phyloP scores from a whole-genome alignment of 92 coral and sea anemone species.

The Siderastrea radians region DNA sequence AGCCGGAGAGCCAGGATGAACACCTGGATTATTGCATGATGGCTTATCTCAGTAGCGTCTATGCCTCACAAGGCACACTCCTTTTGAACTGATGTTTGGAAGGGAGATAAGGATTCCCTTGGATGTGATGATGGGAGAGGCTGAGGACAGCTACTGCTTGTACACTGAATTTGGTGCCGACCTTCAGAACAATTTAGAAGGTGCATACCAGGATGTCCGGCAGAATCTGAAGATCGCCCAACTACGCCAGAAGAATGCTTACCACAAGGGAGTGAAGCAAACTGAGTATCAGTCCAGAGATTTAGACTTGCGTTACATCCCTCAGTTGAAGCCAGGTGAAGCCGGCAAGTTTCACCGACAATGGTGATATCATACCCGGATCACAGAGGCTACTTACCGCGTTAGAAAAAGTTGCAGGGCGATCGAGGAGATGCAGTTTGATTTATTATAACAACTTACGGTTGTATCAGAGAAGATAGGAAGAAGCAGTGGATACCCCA shows the following conservation, averaged over 20 bases:
- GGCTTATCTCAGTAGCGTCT: slow-evolving; percentile 67
- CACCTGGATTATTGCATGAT: slow-evolving; percentile 51
- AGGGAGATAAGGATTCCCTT: slow-evolving; percentile 53
- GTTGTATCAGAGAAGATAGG: slow-evolving; percentile 14
- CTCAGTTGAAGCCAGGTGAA: slow-evolving; percentile 63
- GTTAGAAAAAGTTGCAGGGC: slow-evolving; percentile 19
- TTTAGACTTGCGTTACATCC: slow-evolving; percentile 38
- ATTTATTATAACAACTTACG: slow-evolving; percentile 51
- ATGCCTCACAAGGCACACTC: slow-evolving; percentile 55
- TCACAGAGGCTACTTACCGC: slow-evolving; percentile 39
- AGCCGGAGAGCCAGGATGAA: slow-evolving; percentile 58
- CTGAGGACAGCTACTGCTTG: background rate
- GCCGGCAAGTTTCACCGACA: slow-evolving; percentile 59
- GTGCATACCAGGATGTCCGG: slow-evolving; percentile 53
- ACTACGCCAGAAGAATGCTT: slow-evolving; percentile 63
- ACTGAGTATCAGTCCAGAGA: slow-evolving; percentile 48
- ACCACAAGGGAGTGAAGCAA: slow-evolving; percentile 54
- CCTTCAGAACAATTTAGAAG: slow-evolving; percentile 11
- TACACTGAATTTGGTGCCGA: slow-evolving; percentile 52
- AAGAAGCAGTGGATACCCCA: background rate
- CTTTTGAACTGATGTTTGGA: slow-evolving; percentile 57
- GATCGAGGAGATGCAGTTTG: slow-evolving; percentile 3
- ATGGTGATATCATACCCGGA: slow-evolving; percentile 42
- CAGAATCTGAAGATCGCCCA: slow-evolving; percentile 52
- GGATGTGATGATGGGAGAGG: slow-evolving; percentile 69